These are phyloP conservation scores for Monopterus albus DNA, from an alignment of 2,113 vertebrate genomes.

Conservation along the genomic window DNA sequence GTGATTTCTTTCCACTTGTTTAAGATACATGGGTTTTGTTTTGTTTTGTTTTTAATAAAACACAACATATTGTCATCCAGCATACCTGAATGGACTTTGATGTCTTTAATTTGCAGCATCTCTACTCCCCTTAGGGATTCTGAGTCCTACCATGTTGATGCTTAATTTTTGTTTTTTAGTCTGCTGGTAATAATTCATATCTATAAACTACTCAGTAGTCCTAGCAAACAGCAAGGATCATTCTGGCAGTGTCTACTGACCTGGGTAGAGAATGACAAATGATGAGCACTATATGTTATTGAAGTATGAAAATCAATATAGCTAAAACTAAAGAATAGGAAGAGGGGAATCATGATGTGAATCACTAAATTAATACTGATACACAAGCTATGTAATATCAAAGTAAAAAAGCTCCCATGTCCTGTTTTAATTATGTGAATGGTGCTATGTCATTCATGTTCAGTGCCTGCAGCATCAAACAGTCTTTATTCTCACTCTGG, in stretches of 20 bases:
- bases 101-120: conserved; percentile 24
- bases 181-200: conserved; percentile 36
- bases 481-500: conserved; percentile 50
- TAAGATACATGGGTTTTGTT: conserved; percentile 7
- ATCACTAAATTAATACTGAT: conserved; percentile 35
- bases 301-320: conserved; percentile 42
- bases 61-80: conserved; percentile 19
- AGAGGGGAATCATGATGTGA: conserved; percentile 21
- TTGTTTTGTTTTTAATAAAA: background rate
- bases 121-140: conserved; percentile 1
- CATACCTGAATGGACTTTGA: background rate
- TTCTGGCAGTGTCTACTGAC: conserved; percentile 2
- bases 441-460: conserved; percentile 40
- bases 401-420: background rate
- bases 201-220: conserved; percentile 23
- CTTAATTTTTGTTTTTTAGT: conserved; percentile 38
- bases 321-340: conserved; percentile 18
- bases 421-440: conserved; percentile 41
- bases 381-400: conserved; percentile 6
- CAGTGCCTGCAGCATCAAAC: conserved; percentile 27
- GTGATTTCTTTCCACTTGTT: conserved; percentile 10
- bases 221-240: conserved; percentile 11
- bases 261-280: conserved; percentile 42
- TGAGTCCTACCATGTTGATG: conserved; percentile 17
- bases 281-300: conserved; percentile 24